Evolutionary conservation across 2,888 invertebrate species (phyloP).

Genomic region (Calliopum simillimum): DNA sequence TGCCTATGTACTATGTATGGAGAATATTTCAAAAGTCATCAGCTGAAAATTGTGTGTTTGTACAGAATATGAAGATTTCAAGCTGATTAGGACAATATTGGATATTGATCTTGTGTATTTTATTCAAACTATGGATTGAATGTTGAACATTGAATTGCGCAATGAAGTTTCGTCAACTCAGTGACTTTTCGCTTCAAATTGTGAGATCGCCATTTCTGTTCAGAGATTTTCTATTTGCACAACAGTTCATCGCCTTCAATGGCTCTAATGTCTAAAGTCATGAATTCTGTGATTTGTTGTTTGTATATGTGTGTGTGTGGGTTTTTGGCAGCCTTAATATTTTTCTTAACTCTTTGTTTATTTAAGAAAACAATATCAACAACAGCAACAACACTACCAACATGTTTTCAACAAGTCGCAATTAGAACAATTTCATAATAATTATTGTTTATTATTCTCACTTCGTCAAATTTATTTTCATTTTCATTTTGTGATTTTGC

Average conservation of each 20-base stretch:
- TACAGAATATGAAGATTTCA: no score
- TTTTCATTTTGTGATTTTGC: background rate
- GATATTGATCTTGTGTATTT: background rate
- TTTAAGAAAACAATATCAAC: background rate
- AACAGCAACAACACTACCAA: background rate
- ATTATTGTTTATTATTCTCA: constrained; percentile 18
- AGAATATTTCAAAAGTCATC: no score
- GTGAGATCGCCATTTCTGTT: background rate
- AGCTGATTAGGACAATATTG: no score
- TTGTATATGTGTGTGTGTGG: background rate
- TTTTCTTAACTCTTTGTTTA: background rate
- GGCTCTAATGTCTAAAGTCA: background rate
- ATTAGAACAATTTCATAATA: constrained; percentile 25
- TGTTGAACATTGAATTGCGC: background rate
- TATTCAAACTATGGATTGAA: background rate
- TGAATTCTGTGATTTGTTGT: constrained; percentile 1
- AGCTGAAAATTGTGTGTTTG: no score
- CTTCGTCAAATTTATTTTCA: background rate
- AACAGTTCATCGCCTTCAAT: constrained; percentile 29
- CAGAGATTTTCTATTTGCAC: background rate
- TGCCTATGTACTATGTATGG: no score
- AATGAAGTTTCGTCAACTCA: background rate
- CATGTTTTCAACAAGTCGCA: constrained; percentile 15
- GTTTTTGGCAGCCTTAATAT: background rate
- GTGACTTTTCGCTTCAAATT: background rate